Percentiles rank a stretch among this genome's conserved stretches.
Conservation (phyloP, 2,113 vertebrate genomes). For the Pteropus alecto region DNA sequence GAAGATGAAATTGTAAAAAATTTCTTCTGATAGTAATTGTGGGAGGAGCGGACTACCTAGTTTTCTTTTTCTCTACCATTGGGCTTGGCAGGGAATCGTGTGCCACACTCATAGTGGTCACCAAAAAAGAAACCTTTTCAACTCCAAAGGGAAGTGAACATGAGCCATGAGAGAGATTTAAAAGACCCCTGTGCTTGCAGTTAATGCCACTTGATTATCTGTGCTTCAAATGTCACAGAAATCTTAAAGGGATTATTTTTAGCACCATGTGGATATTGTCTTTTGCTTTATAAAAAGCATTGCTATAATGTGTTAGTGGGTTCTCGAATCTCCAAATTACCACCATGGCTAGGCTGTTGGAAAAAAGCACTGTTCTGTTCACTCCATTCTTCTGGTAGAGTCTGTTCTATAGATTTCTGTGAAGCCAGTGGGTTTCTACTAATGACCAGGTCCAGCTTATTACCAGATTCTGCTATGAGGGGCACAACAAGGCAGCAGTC, state of each 20-base stretch:
- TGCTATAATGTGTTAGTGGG: slow-evolving; percentile 95
- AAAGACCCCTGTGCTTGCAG: slow-evolving; percentile 84
- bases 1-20: slow-evolving; percentile 61
- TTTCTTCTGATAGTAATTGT: slow-evolving; percentile 46
- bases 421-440: slow-evolving; percentile 92
- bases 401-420: slow-evolving; percentile 79
- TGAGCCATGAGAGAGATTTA: slow-evolving; percentile 79
- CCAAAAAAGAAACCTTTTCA: slow-evolving; percentile 60
- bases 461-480: slow-evolving; percentile 97
- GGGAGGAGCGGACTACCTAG: not conserved
- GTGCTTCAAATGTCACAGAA: slow-evolving; percentile 78
- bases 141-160: slow-evolving; percentile 63
- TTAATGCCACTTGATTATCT: slow-evolving; percentile 80
- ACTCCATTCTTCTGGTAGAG: slow-evolving; percentile 81
- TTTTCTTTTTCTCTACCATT: slow-evolving; percentile 32
- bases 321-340: slow-evolving; percentile 85
- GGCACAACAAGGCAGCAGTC: slow-evolving; percentile 98
- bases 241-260: slow-evolving; percentile 81
- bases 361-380: slow-evolving; percentile 86
- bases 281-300: slow-evolving; percentile 56
- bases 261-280: slow-evolving; percentile 91
- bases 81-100: slow-evolving; percentile 68
- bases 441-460: slow-evolving; percentile 96
- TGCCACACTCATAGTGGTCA: slow-evolving; percentile 21
- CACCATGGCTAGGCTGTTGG: slow-evolving; percentile 78